Base-by-base conservation (phyloP, 2,888 invertebrate species). In the Dolichopus griseipennis region DNA sequence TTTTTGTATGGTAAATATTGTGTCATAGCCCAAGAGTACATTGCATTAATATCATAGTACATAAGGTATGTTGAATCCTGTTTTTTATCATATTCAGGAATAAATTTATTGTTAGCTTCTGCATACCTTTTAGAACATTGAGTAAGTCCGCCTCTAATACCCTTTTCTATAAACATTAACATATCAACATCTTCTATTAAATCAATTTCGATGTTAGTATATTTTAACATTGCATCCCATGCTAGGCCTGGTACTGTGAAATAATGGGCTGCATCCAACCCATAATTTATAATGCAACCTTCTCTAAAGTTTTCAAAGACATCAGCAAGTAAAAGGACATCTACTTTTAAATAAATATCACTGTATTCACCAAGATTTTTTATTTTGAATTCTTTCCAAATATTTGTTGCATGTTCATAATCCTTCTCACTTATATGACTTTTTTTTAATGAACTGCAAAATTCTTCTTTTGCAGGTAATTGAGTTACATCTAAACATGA, bases 301-400 rank as follows among this genome's bases (percentile, higher is more conserved):
- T 61, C 52, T 66, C 66, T n/a, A n/a, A 68, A 68, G 21, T 68
- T 68, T 65, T 68, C 65, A 37, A 68, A 78, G 8, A 79, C 72
- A 68, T 79, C 78, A 6, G 75, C 73, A 33, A 78, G 68, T 6
- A 79, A 68, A 15, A 79, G 68, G 5, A 80, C 74, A 72, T 81
- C 78, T 0, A 75, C 75, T 72, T 76, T 77, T 37, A 79, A 65
- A 34, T 65, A 68, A 20, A 79, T 20, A 61, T 78, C 75, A 3
- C 73, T 71, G 69, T 80, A 80, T 65, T 78, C 76, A 1, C 74
- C 73, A 22, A 80, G 68, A 37, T 70, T 76, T 61, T 71, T 66
- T 52, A 74, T 73, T 2, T 74, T 64, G 66, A 80, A 79, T 27
- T 63, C 68, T 0, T 71, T 27, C 77, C 78, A 80, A 1, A 79